Conservation (phyloP, 2,797 vertebrate genomes). For the Echeneis naucrates region DNA sequence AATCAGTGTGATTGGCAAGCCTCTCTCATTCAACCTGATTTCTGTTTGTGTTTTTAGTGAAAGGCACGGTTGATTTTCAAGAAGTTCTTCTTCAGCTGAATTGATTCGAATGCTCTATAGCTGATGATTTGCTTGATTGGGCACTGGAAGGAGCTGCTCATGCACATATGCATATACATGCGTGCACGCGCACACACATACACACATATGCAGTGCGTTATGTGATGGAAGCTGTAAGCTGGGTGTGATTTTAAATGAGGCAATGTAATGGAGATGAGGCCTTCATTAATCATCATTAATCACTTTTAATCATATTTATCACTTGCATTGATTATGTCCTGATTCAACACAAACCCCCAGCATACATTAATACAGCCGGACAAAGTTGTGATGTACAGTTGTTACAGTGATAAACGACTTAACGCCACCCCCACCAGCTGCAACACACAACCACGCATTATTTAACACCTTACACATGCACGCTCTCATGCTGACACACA, state of each 20-base stretch:
- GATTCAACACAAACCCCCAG: constrained; percentile 75
- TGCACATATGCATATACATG: too few relatives aligned
- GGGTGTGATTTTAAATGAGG: constrained; percentile 80
- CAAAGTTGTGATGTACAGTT: constrained; percentile 78
- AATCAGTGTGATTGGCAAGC: constrained; percentile 80
- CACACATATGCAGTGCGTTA: constrained; percentile 29
- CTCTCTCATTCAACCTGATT: constrained; percentile 77
- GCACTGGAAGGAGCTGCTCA: constrained; percentile 62
- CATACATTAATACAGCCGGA: constrained; percentile 82
- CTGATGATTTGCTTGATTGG: constrained; percentile 82
- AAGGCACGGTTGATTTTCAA: constrained; percentile 81
- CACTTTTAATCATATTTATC: constrained; percentile 87
- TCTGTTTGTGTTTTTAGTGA: constrained; percentile 80
- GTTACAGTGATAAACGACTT: constrained; percentile 81
- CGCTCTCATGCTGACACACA: constrained; percentile 46
- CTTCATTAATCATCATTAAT: constrained; percentile 85
- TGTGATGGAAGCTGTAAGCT: constrained; percentile 66
- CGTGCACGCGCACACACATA: constrained; percentile 8
- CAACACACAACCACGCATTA: constrained; percentile 63
- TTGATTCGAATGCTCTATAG: constrained; percentile 78
- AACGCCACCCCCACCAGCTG: constrained; percentile 49
- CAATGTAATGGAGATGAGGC: constrained; percentile 78
- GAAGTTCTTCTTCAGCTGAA: constrained; percentile 80
- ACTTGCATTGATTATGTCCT: constrained; percentile 86
- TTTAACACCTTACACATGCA: constrained; percentile 61